These are phyloP conservation scores for Drosophila cognata DNA, from an alignment of 2,888 invertebrate species.

Conservation along the genomic window DNA sequence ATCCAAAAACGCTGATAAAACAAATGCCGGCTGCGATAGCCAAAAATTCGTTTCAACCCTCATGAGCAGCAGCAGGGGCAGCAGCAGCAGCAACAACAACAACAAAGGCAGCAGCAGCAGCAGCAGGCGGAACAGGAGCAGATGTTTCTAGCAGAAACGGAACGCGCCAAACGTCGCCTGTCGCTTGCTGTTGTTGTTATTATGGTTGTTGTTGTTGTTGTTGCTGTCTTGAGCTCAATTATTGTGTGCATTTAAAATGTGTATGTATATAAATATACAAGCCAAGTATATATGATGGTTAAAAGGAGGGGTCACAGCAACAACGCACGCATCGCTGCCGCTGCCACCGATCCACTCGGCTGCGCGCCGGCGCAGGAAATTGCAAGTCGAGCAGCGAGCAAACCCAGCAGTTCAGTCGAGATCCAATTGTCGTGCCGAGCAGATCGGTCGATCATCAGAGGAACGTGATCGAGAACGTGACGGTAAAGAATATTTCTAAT, in stretches of 20 bases:
- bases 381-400: constrained; percentile 64
- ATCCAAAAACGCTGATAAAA: constrained; percentile 76
- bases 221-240: constrained; percentile 67
- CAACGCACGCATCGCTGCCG: constrained; percentile 45
- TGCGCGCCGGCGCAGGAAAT: constrained; percentile 76
- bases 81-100: constrained; percentile 10
- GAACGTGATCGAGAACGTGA: constrained; percentile 24
- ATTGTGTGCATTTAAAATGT: constrained; percentile 36
- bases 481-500: constrained; percentile 5
- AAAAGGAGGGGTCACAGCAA: constrained; percentile 41
- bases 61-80: constrained; percentile 21
- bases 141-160: constrained; percentile 81
- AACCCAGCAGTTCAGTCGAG: constrained; percentile 64
- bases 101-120: constrained; percentile 14
- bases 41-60: constrained; percentile 74
- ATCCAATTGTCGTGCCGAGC: constrained; percentile 62
- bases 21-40: constrained; percentile 67
- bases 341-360: constrained; percentile 66
- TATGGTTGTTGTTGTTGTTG: constrained; percentile 27
- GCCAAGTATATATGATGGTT: constrained; percentile 46
- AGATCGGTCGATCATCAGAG: constrained; percentile 40
- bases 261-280: constrained; percentile 32
- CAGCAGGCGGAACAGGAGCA: constrained; percentile 72
- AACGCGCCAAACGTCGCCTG: constrained; percentile 81
- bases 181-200: constrained; percentile 24